Conservation (phyloP, 2,797 vertebrate genomes). For the Benthosema pterotum region DNA sequence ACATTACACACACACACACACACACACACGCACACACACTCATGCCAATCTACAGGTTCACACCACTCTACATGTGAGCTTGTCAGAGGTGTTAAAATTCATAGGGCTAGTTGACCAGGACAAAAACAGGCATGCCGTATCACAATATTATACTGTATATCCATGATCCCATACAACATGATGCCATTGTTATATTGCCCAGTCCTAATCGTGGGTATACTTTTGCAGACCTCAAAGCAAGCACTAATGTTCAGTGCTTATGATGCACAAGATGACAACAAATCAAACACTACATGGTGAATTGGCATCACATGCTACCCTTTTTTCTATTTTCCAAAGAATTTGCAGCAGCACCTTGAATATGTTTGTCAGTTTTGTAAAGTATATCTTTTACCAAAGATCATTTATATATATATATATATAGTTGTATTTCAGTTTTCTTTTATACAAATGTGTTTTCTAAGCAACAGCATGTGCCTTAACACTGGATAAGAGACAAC, state of each 20-base stretch:
- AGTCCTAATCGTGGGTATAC: too few species aligned
- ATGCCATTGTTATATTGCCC: too few species aligned
- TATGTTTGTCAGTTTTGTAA: conserved; percentile 47
- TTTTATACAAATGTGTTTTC: conserved; percentile 26
- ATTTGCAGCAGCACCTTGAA: conserved; percentile 51
- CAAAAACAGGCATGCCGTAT: too few species aligned
- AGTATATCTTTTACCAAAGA: conserved; percentile 59
- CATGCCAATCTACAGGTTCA: too few species aligned
- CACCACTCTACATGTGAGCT: too few species aligned
- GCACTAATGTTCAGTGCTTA: neutral
- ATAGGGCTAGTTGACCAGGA: too few species aligned
- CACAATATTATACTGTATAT: too few species aligned
- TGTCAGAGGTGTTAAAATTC: too few species aligned
- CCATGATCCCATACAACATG: too few species aligned
- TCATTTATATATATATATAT: conserved; percentile 41
- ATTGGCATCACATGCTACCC: conserved; percentile 6
- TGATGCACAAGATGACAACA: conserved; percentile 18
- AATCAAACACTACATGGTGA: conserved; percentile 1
- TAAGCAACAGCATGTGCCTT: conserved; percentile 66
- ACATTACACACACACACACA: too few species aligned
- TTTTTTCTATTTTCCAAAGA: conserved; percentile 14
- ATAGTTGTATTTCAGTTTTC: neutral
- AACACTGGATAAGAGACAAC: conserved; percentile 80
- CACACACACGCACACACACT: too few species aligned
- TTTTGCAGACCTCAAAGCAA: conserved; percentile 10